Conservation (phyloP, 1,140 invertebrate species). For the Tribolium madens region DNA sequence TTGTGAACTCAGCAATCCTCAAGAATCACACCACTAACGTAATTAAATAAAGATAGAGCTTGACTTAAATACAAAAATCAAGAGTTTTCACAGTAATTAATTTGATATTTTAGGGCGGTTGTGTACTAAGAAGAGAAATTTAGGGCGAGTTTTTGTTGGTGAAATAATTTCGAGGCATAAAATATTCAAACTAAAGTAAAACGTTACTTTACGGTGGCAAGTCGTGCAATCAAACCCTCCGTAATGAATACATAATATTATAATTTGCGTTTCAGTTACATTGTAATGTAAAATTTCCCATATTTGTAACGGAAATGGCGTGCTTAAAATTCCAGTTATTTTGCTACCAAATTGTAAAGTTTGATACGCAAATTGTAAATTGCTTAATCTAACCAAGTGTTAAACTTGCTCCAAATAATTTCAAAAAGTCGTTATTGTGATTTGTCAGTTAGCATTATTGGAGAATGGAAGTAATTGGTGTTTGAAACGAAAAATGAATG, state of each 20-base stretch:
- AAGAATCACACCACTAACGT: no score
- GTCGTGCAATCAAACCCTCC: neutral
- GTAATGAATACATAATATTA: conserved; percentile 2
- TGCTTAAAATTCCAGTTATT: neutral
- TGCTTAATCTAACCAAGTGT: neutral
- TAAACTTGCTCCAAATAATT: neutral
- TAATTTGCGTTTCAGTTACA: conserved; percentile 1
- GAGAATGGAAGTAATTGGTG: conserved; percentile 10
- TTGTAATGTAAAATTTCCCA: neutral
- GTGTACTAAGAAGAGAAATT: no score
- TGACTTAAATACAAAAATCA: neutral
- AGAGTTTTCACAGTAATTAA: neutral
- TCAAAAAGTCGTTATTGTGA: conserved; percentile 9
- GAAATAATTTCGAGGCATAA: neutral
- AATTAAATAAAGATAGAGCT: neutral
- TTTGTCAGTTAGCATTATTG: conserved; percentile 1
- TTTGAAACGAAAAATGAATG: conserved; percentile 1
- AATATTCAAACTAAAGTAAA: conserved; percentile 3
- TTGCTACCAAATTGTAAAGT: neutral
- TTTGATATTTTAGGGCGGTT: no score
- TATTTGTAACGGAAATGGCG: neutral
- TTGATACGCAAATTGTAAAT: neutral
- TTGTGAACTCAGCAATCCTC: conserved; percentile 4
- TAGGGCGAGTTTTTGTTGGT: neutral
- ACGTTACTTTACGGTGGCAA: neutral